Percentiles rank a stretch among this genome's conserved stretches.
phyloP scores from a whole-genome alignment of 2,888 invertebrate genomes.

The Heterodera filipjevi region DNA sequence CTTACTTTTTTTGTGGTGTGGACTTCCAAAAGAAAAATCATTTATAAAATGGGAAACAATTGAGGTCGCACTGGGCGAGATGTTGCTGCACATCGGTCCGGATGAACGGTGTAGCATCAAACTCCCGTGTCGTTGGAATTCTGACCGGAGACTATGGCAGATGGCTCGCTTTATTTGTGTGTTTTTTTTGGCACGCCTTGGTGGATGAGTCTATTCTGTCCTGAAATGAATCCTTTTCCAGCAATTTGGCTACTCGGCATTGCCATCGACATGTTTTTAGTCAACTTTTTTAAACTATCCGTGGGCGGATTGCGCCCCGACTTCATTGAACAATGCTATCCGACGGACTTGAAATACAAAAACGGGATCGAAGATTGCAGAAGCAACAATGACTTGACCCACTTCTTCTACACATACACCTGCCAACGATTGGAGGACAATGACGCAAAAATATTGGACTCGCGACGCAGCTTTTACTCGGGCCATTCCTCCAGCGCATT shows the following conservation, averaged over 20 bases:
- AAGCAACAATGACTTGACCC: too few relatives aligned
- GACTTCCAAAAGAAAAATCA: too few relatives aligned
- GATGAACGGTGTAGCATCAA: background rate
- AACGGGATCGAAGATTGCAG: background rate
- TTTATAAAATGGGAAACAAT: too few relatives aligned
- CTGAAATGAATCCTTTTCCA: background rate
- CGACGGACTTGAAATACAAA: background rate
- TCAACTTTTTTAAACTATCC: slow-evolving; percentile 12
- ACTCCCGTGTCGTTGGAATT: background rate
- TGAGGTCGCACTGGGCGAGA: background rate
- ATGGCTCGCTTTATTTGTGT: background rate
- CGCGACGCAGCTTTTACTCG: slow-evolving; percentile 38
- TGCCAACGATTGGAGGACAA: slow-evolving; percentile 20
- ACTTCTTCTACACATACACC: slow-evolving; percentile 10
- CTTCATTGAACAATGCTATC: background rate
- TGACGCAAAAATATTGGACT: slow-evolving; percentile 30
- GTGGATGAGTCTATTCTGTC: background rate
- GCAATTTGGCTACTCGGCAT: slow-evolving; percentile 22
- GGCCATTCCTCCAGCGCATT: slow-evolving; percentile 43
- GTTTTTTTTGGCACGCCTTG: background rate
- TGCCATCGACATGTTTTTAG: background rate
- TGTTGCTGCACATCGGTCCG: background rate
- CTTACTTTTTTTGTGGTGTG: background rate
- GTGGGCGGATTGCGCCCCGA: slow-evolving; percentile 17
- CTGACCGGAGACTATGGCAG: background rate